Evolutionary conservation across 2,888 invertebrate genomes (phyloP).

Genomic region (Zhengitettix transpicula): DNA sequence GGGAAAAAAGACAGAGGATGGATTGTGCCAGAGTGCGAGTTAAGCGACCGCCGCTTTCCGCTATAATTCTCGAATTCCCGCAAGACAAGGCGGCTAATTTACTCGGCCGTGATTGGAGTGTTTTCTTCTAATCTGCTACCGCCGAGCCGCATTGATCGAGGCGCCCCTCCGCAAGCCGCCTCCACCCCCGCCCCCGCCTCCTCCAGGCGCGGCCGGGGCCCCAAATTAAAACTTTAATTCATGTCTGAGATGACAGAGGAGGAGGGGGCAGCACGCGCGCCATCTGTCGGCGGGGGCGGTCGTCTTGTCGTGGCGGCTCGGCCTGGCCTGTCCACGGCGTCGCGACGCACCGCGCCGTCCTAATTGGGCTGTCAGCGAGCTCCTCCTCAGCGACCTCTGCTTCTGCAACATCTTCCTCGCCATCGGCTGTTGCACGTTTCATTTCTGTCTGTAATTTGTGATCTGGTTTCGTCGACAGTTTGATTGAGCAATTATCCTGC

Average conservation of each 20-base stretch:
- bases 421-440: no score
- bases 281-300: neutral
- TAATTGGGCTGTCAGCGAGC: no score
- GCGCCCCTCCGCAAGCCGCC: slow-evolving; percentile 2
- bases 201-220: neutral
- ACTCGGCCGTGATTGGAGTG: neutral
- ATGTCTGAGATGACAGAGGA: slow-evolving; percentile 22
- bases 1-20: no score
- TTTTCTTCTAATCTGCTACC: neutral
- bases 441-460: no score
- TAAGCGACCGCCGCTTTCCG: neutral
- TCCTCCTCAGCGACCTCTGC: no score
- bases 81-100: neutral
- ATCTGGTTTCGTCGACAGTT: no score
- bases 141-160: neutral
- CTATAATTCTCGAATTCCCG: neutral
- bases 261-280: slow-evolving; percentile 4
- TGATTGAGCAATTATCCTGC: no score
- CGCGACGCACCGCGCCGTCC: no score
- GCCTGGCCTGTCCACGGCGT: no score
- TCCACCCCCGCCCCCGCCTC: neutral
- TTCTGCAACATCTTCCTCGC: no score
- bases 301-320: no score
- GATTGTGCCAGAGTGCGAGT: no score
- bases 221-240: slow-evolving; percentile 29